Conservation (phyloP, 2,113 vertebrate species). For the Pongo pygmaeus region DNA sequence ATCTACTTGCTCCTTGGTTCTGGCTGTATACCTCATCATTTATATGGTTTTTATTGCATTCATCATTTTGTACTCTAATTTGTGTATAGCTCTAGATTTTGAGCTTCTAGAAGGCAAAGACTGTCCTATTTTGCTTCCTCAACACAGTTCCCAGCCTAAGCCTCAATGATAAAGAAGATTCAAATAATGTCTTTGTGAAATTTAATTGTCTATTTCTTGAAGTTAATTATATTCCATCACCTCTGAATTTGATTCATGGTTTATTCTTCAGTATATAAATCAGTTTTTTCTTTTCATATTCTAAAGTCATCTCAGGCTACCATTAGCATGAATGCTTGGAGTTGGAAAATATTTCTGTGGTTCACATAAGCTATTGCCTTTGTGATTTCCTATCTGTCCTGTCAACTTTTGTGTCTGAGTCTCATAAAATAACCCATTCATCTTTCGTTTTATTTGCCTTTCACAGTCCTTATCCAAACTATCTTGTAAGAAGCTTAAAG, state of each 20-base stretch:
- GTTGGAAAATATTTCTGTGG: background rate
- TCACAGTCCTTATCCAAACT: slow-evolving; percentile 1
- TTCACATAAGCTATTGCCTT: background rate
- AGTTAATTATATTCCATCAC: background rate
- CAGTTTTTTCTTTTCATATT: background rate
- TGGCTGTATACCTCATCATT: background rate
- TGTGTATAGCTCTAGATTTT: background rate
- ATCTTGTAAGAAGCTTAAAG: background rate
- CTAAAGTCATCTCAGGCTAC: background rate
- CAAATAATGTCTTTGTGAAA: background rate
- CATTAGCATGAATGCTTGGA: background rate
- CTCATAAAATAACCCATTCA: background rate
- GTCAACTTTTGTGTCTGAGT: background rate
- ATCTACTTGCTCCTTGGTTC: background rate
- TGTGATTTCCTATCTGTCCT: background rate
- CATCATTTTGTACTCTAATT: background rate
- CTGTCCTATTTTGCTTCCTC: background rate
- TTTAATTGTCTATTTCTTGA: background rate
- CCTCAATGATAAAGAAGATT: background rate
- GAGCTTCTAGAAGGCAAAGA: background rate
- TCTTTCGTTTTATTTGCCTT: background rate
- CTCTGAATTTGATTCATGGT: background rate
- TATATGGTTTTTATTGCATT: background rate
- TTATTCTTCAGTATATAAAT: background rate
- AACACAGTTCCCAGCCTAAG: background rate